Conservation (phyloP, 2,888 invertebrate genomes). For the Prionchulus punctatus region DNA sequence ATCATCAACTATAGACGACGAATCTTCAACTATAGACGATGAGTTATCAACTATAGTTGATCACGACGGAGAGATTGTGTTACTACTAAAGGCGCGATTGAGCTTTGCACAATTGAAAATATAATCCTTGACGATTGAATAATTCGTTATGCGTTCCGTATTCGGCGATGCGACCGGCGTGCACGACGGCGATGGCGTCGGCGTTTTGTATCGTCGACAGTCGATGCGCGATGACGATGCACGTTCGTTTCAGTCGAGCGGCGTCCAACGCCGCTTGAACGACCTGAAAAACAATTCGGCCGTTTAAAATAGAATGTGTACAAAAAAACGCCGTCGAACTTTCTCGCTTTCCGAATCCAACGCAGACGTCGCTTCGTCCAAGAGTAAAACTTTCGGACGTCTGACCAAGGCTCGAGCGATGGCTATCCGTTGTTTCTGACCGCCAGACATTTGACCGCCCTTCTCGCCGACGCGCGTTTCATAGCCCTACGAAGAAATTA, state of each 20-base stretch:
- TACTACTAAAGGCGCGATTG: too few relatives aligned
- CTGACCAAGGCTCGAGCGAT: constrained; percentile 37
- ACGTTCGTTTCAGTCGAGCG: constrained; percentile 35
- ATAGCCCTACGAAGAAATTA: constrained; percentile 25
- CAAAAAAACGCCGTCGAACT: too few relatives aligned
- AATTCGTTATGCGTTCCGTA: constrained; percentile 43
- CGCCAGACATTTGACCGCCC: constrained; percentile 36
- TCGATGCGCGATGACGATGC: constrained; percentile 39
- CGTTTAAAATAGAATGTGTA: too few relatives aligned
- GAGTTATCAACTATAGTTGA: too few relatives aligned
- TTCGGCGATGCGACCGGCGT: constrained; percentile 39
- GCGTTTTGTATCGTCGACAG: constrained; percentile 40
- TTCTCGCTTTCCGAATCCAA: constrained; percentile 36
- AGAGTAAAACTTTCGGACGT: constrained; percentile 31
- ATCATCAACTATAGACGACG: too few relatives aligned
- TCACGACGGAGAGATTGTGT: too few relatives aligned
- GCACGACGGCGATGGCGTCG: constrained; percentile 35
- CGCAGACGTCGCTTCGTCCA: constrained; percentile 37
- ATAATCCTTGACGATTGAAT: too few relatives aligned
- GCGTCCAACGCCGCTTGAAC: constrained; percentile 66
- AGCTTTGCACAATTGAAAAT: too few relatives aligned
- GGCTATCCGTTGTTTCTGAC: constrained; percentile 38
- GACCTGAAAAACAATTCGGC: constrained; percentile 49
- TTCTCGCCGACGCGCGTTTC: constrained; percentile 35
- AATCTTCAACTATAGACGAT: too few relatives aligned